Base-by-base conservation (phyloP, 2,797 vertebrate species). In the Sciaenops ocellatus region DNA sequence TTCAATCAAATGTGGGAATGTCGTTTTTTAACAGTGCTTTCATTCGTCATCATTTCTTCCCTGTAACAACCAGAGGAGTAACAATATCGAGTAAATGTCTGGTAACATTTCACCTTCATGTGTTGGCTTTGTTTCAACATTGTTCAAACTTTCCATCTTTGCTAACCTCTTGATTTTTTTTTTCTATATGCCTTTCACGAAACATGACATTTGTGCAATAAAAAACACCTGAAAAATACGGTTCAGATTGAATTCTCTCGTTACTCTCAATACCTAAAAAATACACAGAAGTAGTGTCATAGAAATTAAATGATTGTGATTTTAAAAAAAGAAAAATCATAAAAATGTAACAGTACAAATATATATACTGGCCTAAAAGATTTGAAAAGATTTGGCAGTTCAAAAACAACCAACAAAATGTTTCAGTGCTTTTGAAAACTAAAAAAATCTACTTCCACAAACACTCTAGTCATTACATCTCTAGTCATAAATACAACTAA, bases 201-300 rank as follows among this genome's bases (percentile, higher is more conserved):
- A 90, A 89, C 54, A 82, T 86, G 83, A 87, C 83, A 85, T 92
- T 90, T 92, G 89, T 93, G 92, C 91, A 94, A 93, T 93, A 93
- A 90, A 92, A 80, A 90, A 90, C 89, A 92, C 90, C 72, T 86
- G 6, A 89, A 89, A 92, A 88, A 70, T 47, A 42, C 20, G 9
- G 10, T 65, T 51, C 5, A 17, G 79, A 57, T 64, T 80, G 71
- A 1, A 61, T 82, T 80, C 78, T 67, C 13, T 55, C 34, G 42
- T 71, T 22, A 28, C 20, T 66, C 18, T 74, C 41, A 54, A 68
- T 63, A 54, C 38, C 17, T 68, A 62, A 75, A 76, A 80, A 85
- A 61, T 73, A 79, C 76, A 84, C 41, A 71, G 6, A 42, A 74
- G 61, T 68, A 55, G 79, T 44, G 60, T 64, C 38, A 75, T 46